Base-by-base conservation (phyloP, 2,797 vertebrate genomes). In the Poliocrania exsul region DNA sequence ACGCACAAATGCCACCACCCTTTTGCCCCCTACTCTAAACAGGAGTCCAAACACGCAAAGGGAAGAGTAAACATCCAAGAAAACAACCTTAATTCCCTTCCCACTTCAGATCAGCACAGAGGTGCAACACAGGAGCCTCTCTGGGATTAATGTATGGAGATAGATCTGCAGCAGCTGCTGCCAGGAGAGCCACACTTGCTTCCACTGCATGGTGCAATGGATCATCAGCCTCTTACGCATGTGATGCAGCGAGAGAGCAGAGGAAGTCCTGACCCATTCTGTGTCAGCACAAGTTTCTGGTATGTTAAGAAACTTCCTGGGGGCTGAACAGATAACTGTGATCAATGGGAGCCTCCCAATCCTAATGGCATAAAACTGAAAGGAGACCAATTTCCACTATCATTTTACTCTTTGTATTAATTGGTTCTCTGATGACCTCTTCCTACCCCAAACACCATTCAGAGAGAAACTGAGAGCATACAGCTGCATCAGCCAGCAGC, bases 261-360 rank as follows among this genome's bases (percentile, higher is more conserved):
- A 86, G 93, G 89, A 97, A 96, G 91, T 62, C 25, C 80, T 88
- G 42, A 62, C 35, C 51, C 61, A 1, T n/a, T 77, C 53, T 69
- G 17, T 35, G 60, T 85, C 81, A 78, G 71, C 78, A 25, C 42
- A 25, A 78, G 37, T 58, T 84, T 87, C 78, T 84, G 50, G 15
- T n/a, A 23, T 3, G 12, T 93, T 92, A 90, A 46, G 92, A 93
- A 95, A 96, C 58, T 90, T 95, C 82, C 57, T 71, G 82, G 49
- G 21, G 31, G 7, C 44, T 46, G 10, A 35, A 50, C 57, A 46
- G 62, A 23, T 50, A 74, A 1, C 40, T 29, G 28, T 29, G 38
- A 56, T 67, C 81, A 74, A 11, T n/a, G n/a, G 44, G 23, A 65
- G 21, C 33, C 44, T 28, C 35, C 19, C 65, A 54, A 49, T 69